phyloP scores from a whole-genome alignment of 2,797 vertebrate genomes.

The Protosalanx chinensis region DNA sequence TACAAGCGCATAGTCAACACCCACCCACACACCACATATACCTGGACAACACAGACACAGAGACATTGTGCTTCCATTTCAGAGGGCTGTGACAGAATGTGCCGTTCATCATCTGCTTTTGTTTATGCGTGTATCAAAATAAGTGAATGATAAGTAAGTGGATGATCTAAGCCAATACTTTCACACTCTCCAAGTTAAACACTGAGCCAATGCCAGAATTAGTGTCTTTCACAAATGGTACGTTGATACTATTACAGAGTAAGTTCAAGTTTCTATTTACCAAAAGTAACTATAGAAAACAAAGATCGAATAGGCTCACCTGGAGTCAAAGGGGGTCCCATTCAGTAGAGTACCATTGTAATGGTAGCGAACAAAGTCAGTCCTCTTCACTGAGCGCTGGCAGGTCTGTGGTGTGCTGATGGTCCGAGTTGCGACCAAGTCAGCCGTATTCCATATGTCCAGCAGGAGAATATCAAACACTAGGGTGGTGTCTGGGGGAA shows the following conservation, averaged over 20 bases:
- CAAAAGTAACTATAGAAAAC: no score
- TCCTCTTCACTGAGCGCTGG: constrained; percentile 83
- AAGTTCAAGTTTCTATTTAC: no score
- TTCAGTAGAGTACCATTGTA: constrained; percentile 91
- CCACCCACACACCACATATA: constrained; percentile 42
- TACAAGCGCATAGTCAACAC: constrained; percentile 69
- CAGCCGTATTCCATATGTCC: constrained; percentile 91
- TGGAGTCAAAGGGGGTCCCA: constrained; percentile 86
- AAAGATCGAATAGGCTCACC: constrained; percentile 65
- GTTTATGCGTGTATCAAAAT: not conserved
- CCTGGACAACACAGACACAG: constrained; percentile 48
- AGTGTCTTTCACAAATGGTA: no score
- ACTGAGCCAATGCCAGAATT: no score
- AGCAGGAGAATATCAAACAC: constrained; percentile 88
- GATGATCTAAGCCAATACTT: no score
- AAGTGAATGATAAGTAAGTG: not conserved
- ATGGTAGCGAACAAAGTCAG: constrained; percentile 93
- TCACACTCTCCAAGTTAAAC: no score
- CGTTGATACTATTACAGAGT: no score
- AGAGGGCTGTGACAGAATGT: not conserved
- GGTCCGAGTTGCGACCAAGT: constrained; percentile 82
- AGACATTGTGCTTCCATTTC: constrained; percentile 37
- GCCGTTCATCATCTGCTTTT: not conserved
- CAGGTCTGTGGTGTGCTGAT: constrained; percentile 78
- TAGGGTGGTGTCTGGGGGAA: constrained; percentile 88